These are phyloP conservation scores for Sweltsa coloradensis DNA, from an alignment of 1,140 invertebrate genomes.

Conservation along the genomic window DNA sequence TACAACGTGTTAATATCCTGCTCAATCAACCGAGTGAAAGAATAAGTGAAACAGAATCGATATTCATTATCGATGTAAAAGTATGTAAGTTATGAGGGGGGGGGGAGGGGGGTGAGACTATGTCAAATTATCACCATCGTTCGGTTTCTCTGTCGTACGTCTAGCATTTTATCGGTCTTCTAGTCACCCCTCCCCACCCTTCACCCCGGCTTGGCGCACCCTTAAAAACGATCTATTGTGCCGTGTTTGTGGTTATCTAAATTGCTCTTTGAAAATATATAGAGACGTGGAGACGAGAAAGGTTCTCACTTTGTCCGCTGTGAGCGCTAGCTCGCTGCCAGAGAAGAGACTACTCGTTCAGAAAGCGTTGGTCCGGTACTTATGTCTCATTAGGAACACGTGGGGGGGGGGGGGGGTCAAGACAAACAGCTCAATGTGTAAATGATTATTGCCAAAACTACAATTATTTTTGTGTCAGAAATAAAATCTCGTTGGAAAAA, in stretches of 20 bases:
- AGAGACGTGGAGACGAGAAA: not conserved
- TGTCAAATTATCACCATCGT: not conserved
- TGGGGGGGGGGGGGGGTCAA: too few species aligned
- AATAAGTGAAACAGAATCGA: not conserved
- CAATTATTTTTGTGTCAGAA: too few species aligned
- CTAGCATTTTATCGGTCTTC: conserved; percentile 5
- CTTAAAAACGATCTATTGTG: conserved; percentile 12
- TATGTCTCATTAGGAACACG: too few species aligned
- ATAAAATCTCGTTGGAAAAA: too few species aligned
- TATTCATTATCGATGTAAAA: not conserved
- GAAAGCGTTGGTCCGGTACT: too few species aligned
- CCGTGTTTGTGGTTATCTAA: conserved; percentile 9
- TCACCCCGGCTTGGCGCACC: conserved; percentile 1
- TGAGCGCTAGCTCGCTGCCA: conserved; percentile 6
- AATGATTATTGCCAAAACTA: too few species aligned
- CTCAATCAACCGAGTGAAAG: too few species aligned
- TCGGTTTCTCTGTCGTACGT: not conserved
- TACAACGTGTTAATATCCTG: too few species aligned
- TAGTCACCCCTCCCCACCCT: conserved; percentile 5
- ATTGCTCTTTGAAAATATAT: conserved; percentile 5
- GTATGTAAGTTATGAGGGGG: not conserved
- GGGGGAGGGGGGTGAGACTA: not conserved
- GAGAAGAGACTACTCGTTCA: too few species aligned
- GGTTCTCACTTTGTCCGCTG: conserved; percentile 11
- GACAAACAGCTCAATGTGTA: too few species aligned